A percentile compares a stretch with the other conserved stretches of the same genome.
phyloP scores from a whole-genome alignment of 1,140 invertebrate genomes.

The Neodiprion lecontei region DNA sequence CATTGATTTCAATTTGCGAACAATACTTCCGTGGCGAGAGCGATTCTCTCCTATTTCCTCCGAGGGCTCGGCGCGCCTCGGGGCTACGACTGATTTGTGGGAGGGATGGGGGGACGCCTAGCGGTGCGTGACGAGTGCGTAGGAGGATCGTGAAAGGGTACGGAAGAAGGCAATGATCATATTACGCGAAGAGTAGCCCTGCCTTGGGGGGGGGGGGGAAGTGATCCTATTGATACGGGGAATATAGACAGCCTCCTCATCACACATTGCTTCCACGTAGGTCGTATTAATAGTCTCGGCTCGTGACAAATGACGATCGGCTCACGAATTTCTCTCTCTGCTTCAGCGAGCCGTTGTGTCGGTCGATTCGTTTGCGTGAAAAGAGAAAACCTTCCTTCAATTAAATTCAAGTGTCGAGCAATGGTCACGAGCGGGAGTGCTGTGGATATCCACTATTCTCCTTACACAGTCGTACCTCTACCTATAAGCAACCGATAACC shows the following conservation, averaged over 20 bases:
- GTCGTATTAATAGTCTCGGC: background rate
- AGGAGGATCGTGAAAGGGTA: background rate
- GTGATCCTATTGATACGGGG: background rate
- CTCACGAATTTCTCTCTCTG: background rate
- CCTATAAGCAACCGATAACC: too few relatives aligned
- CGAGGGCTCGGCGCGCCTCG: too few relatives aligned
- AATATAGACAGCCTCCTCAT: background rate
- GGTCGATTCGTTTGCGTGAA: too few relatives aligned
- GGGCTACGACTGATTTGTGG: background rate
- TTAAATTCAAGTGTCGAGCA: too few relatives aligned
- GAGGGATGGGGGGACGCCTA: background rate
- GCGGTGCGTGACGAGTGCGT: background rate
- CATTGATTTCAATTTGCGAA: slow-evolving; percentile 2
- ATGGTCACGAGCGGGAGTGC: too few relatives aligned
- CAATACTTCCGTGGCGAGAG: background rate
- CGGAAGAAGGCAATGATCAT: background rate
- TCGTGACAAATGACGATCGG: background rate
- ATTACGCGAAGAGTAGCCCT: background rate
- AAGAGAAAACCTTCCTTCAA: too few relatives aligned
- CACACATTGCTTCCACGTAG: background rate
- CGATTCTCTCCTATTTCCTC: background rate
- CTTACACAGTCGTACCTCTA: too few relatives aligned
- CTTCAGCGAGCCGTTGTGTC: too few relatives aligned
- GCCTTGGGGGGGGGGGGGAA: too few relatives aligned
- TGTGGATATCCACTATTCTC: too few relatives aligned